These are phyloP conservation scores for Vulpes lagopus DNA, from an alignment of 2,113 vertebrate species.

Conservation along the genomic window DNA sequence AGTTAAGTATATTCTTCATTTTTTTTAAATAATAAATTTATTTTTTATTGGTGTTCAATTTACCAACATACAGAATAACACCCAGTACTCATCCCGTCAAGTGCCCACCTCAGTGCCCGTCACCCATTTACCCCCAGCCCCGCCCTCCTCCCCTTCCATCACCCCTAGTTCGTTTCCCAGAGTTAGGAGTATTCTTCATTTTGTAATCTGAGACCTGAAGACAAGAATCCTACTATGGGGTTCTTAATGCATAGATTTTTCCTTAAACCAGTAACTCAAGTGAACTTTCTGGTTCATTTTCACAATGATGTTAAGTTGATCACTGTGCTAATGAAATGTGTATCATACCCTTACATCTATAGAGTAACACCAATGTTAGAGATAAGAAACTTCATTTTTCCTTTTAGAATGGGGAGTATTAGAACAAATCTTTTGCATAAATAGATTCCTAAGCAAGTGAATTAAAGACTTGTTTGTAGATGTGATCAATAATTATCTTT, in stretches of 20 bases:
- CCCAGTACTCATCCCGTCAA: too few relatives aligned
- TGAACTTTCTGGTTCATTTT: neutral
- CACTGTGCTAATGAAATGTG: neutral
- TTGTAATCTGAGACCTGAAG: neutral
- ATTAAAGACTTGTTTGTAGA: neutral
- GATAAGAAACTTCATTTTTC: neutral
- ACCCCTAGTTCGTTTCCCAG: too few relatives aligned
- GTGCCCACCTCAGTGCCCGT: too few relatives aligned
- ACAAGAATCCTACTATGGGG: neutral
- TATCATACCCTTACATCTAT: neutral
- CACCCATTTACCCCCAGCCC: too few relatives aligned
- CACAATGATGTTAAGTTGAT: neutral
- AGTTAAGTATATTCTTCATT: neutral
- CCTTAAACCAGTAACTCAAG: neutral
- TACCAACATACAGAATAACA: too few relatives aligned
- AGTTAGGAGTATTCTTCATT: neutral
- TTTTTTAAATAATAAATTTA: too few relatives aligned
- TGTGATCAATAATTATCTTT: neutral
- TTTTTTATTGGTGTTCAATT: too few relatives aligned
- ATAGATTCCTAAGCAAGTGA: neutral
- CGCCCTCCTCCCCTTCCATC: too few relatives aligned
- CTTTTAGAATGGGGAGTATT: neutral
- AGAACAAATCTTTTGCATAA: neutral
- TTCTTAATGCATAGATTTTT: neutral
- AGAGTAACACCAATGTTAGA: neutral